Base-by-base conservation (phyloP, 2,888 invertebrate genomes). In the Zhuqinia jingwanae region DNA sequence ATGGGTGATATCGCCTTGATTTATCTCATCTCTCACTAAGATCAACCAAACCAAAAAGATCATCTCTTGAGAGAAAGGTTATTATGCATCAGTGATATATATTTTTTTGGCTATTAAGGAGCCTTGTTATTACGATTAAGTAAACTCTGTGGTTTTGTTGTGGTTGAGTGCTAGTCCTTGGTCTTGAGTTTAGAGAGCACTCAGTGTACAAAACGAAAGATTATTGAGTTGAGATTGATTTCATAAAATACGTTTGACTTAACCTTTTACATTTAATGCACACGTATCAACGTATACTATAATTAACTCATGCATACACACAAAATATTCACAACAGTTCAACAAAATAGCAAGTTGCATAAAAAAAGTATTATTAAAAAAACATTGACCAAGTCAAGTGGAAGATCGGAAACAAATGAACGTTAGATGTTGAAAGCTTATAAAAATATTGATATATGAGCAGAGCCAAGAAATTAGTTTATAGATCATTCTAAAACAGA, bases 61-160 rank as follows among this genome's bases (percentile, higher is more conserved):
- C 58, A 60, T 58, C 25, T 58, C 22, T n/a, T 22, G 20, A 30
- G 45, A 22, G 45, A 68, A 42, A 68, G 68, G 68, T 27, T 60
- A 60, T 60, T 20, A 60, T n/a, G n/a, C n/a, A n/a, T 17, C 60
- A 53, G 53, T 53, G n/a, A n/a, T n/a, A n/a, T n/a, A n/a, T n/a
- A n/a, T 53, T 60, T 60, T 27, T 25, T 27, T 60, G 27, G 36
- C 36, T 11, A n/a, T n/a, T n/a, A 27, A 60, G 17, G 11, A 20
- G 22, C 8, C 56, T 36, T 36, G n/a, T 65, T 65, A 17, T 30
- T 63, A 65, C 36, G 36, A 36, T 65, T 36, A 36, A 65, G 17
- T 65, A 36, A 65, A 65, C 5, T 36, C 36, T 36, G 63, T 36
- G 63, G 63, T 65, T 65, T 65, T 36, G n/a, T n/a, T n/a, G 15